Conservation (phyloP, 1,140 invertebrate genomes). For the Linepithema humile region DNA sequence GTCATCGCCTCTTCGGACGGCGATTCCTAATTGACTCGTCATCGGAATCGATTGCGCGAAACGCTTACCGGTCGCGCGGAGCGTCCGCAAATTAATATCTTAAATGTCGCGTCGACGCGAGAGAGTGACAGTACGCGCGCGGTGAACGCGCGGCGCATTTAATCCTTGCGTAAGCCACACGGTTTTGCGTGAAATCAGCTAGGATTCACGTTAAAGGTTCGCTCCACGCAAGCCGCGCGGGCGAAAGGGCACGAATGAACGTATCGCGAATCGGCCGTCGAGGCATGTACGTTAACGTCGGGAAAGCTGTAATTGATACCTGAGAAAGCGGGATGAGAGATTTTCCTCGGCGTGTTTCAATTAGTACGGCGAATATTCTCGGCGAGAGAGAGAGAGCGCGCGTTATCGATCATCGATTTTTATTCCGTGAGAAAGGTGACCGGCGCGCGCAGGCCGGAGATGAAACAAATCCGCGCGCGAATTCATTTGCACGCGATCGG, state of each 20-base stretch:
- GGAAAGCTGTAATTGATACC: slow-evolving; percentile 60
- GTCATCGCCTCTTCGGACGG: slow-evolving; percentile 10
- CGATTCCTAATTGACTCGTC: slow-evolving; percentile 60
- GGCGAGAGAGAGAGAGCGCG: neutral
- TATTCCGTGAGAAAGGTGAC: neutral
- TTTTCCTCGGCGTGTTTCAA: slow-evolving; percentile 52
- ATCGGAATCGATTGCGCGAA: slow-evolving; percentile 52
- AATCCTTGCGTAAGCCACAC: slow-evolving; percentile 40
- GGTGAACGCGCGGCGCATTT: neutral
- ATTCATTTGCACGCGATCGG: slow-evolving; percentile 48
- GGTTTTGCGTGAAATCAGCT: slow-evolving; percentile 49
- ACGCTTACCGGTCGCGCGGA: slow-evolving; percentile 6
- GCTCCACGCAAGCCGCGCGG: neutral
- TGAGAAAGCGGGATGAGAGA: neutral
- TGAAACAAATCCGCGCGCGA: slow-evolving; percentile 41
- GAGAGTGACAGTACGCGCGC: slow-evolving; percentile 39
- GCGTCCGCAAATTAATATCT: slow-evolving; percentile 57
- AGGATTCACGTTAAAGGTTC: slow-evolving; percentile 55
- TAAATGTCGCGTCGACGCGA: slow-evolving; percentile 23
- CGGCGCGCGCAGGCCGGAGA: neutral
- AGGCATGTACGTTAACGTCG: slow-evolving; percentile 57
- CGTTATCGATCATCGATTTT: slow-evolving; percentile 36
- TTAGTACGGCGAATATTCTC: slow-evolving; percentile 33
- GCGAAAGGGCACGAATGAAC: slow-evolving; percentile 56
- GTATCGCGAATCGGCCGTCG: slow-evolving; percentile 36